A percentile compares a stretch with the other conserved stretches of the same genome.
These are phyloP conservation scores for Bellardia pandia DNA, from an alignment of 2,888 invertebrate genomes.

Conservation along the genomic window DNA sequence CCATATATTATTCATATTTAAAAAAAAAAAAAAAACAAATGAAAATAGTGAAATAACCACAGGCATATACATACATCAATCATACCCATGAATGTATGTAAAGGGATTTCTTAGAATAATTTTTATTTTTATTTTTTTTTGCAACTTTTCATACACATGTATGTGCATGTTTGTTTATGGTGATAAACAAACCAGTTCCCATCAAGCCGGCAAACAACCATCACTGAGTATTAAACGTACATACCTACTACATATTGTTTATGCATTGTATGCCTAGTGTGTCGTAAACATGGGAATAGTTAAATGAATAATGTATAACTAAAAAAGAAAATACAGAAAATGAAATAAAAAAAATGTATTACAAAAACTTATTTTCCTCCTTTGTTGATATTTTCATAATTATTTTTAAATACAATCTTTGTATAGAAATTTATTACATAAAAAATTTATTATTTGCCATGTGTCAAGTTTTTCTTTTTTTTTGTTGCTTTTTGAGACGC, in stretches of 20 bases:
- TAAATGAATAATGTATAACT: background rate
- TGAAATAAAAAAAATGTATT: constrained; percentile 1
- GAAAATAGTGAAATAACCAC: background rate
- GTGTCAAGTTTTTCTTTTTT: no score
- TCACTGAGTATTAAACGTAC: constrained; percentile 1
- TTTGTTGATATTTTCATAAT: background rate
- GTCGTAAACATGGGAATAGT: background rate
- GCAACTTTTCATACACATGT: background rate
- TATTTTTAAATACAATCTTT: constrained; percentile 4
- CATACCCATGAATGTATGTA: background rate
- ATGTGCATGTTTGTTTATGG: background rate
- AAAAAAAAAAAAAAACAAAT: background rate
- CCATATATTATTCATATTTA: constrained; percentile 2
- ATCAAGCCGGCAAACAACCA: background rate
- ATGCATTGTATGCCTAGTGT: background rate
- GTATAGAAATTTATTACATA: constrained; percentile 3
- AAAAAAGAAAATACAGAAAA: background rate
- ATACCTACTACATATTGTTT: background rate
- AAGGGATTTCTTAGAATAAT: background rate
- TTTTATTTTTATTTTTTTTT: background rate
- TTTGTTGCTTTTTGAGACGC: no score
- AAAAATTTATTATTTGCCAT: no score
- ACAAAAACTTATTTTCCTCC: constrained; percentile 1
- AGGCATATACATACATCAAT: background rate
- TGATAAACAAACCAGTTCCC: background rate